Conservation (phyloP, 2,113 vertebrate genomes). For the Daphoenositta chrysoptera region DNA sequence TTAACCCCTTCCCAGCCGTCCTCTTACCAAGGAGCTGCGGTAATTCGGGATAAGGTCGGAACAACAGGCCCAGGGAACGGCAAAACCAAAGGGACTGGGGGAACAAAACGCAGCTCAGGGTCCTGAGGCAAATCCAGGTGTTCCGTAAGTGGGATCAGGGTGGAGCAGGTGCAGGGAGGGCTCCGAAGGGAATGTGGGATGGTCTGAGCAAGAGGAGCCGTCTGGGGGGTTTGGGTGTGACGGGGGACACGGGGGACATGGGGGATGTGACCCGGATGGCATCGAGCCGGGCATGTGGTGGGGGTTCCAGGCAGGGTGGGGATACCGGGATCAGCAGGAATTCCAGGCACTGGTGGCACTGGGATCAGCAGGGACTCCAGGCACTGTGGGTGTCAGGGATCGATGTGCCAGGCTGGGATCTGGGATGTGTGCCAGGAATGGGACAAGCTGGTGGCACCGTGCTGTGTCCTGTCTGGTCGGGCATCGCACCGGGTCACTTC, state of each 20-base stretch:
- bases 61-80: accelerated
- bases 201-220: accelerated
- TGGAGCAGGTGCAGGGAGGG: background rate
- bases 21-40: accelerated
- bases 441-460: background rate
- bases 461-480: background rate
- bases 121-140: accelerated
- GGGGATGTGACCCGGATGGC: background rate
- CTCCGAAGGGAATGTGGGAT: accelerated
- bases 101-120: accelerated
- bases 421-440: background rate
- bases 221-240: accelerated
- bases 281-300: accelerated
- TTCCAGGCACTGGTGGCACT: background rate
- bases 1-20: conserved; percentile 22
- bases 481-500: accelerated
- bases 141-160: accelerated
- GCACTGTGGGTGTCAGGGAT: no score
- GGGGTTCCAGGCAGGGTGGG: background rate
- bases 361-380: background rate
- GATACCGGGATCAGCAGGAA: background rate
- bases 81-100: accelerated
- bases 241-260: accelerated
- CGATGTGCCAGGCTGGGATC: background rate
- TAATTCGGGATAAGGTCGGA: background rate